These are phyloP conservation scores for Takifugu flavidus DNA, from an alignment of 2,113 vertebrate genomes.

Conservation along the genomic window DNA sequence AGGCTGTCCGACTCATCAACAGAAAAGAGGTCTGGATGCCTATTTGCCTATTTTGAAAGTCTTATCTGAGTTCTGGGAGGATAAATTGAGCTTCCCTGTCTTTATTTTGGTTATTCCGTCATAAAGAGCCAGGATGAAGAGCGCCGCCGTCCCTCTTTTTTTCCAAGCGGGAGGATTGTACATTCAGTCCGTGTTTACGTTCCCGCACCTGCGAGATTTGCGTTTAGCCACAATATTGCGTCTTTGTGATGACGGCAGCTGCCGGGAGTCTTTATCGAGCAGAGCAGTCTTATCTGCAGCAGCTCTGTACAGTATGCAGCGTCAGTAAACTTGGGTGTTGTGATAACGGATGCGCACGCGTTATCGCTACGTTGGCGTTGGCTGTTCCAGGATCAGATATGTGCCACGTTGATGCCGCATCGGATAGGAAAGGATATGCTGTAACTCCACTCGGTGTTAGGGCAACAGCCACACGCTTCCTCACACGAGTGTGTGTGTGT, in stretches of 20 bases:
- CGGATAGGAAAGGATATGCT: slow-evolving; percentile 23
- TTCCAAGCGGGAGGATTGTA: not conserved
- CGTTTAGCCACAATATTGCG: not conserved
- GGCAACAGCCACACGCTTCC: slow-evolving; percentile 22
- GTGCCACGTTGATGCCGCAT: slow-evolving; percentile 34
- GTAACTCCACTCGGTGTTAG: slow-evolving; percentile 35
- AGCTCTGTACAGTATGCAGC: slow-evolving; percentile 14
- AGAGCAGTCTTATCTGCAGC: slow-evolving; percentile 28
- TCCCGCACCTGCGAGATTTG: slow-evolving; percentile 6
- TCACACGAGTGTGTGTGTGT: slow-evolving; percentile 4
- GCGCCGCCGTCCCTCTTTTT: not conserved
- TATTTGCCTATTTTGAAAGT: slow-evolving; percentile 53
- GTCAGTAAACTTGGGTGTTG: slow-evolving; percentile 16
- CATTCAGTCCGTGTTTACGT: slow-evolving; percentile 11
- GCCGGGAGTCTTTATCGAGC: slow-evolving; percentile 28
- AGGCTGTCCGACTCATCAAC: slow-evolving; percentile 13
- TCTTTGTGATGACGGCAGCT: slow-evolving; percentile 23
- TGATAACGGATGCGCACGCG: not conserved
- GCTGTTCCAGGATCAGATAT: slow-evolving; percentile 37
- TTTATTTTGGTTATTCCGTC: not conserved
- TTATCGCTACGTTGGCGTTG: slow-evolving; percentile 20
- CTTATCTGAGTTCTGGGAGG: slow-evolving; percentile 31
- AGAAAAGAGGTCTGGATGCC: slow-evolving; percentile 37
- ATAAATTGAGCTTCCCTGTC: slow-evolving; percentile 46
- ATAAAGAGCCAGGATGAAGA: too few relatives aligned